Percentiles rank a stretch among this genome's conserved stretches.
phyloP scores from a whole-genome alignment of 2,797 vertebrate genomes.

The Nyctibius grandis region DNA sequence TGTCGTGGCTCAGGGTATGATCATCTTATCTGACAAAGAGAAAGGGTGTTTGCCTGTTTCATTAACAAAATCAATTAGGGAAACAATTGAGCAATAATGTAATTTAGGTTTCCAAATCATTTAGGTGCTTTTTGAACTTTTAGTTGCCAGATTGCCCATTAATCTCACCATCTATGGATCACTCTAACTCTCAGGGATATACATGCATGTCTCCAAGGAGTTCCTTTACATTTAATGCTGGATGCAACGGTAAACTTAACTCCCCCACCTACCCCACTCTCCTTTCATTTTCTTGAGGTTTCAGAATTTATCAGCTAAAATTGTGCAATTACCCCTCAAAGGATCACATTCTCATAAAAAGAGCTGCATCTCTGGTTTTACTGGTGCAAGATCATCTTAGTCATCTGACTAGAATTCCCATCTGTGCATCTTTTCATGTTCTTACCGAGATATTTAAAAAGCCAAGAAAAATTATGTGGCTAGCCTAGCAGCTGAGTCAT shows the following conservation, averaged over 20 bases:
- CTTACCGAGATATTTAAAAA: conserved; percentile 48
- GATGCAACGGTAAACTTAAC: background rate
- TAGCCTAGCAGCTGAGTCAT: conserved; percentile 56
- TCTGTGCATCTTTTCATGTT: conserved; percentile 59
- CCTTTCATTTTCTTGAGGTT: background rate
- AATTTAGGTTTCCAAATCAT: background rate
- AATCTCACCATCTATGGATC: background rate
- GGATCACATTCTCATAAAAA: conserved; percentile 5
- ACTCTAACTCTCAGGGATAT: background rate
- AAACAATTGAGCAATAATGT: background rate
- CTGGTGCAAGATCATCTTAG: conserved; percentile 41
- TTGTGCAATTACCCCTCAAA: background rate
- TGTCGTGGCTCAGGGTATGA: background rate
- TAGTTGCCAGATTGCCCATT: background rate
- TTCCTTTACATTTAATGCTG: background rate
- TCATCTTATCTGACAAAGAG: background rate
- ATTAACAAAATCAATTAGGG: background rate
- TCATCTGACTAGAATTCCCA: conserved; percentile 53
- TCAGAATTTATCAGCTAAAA: conserved; percentile 2
- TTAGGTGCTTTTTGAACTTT: background rate
- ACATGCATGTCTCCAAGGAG: background rate
- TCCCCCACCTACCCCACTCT: background rate
- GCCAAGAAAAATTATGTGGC: conserved; percentile 41
- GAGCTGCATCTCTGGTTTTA: conserved; percentile 17
- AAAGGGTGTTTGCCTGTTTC: background rate